These are phyloP conservation scores for Masticophis lateralis DNA, from an alignment of 2,797 vertebrate genomes.

Conservation along the genomic window DNA sequence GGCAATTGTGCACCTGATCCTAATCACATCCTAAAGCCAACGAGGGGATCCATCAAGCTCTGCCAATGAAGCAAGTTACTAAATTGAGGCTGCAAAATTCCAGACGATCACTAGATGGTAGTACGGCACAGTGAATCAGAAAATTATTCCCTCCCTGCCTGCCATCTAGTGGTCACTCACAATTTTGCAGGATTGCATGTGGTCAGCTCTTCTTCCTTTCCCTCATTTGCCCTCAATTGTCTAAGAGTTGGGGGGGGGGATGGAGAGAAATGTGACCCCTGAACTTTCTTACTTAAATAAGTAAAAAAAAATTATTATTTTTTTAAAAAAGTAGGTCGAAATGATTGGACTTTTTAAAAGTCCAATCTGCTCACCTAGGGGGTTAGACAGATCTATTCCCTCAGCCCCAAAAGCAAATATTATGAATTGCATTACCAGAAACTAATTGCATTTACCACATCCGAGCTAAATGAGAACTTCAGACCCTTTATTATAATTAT, in stretches of 20 bases:
- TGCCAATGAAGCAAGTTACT: background rate
- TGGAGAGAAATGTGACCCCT: background rate
- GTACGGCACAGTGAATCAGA: background rate
- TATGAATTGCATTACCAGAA: background rate
- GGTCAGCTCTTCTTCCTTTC: background rate
- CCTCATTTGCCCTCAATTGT: background rate
- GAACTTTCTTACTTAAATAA: background rate
- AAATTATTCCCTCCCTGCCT: background rate
- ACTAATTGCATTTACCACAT: background rate
- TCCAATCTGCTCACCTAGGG: background rate
- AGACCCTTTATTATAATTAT: background rate
- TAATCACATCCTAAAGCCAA: background rate
- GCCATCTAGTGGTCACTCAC: background rate
- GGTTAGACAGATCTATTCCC: background rate
- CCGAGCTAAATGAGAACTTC: background rate
- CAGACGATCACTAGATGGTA: background rate
- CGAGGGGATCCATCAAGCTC: background rate
- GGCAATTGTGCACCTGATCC: background rate
- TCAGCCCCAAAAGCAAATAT: background rate
- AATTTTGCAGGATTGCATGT: background rate
- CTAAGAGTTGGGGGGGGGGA: background rate
- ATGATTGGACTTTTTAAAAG: background rate
- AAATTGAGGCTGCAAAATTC: background rate
- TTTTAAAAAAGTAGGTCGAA: background rate
- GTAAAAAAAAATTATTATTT: no score